A percentile compares a stretch with the other conserved stretches of the same genome.
These are phyloP conservation scores for Mormyrus lacerda DNA, from an alignment of 2,113 vertebrate species.

Conservation along the genomic window DNA sequence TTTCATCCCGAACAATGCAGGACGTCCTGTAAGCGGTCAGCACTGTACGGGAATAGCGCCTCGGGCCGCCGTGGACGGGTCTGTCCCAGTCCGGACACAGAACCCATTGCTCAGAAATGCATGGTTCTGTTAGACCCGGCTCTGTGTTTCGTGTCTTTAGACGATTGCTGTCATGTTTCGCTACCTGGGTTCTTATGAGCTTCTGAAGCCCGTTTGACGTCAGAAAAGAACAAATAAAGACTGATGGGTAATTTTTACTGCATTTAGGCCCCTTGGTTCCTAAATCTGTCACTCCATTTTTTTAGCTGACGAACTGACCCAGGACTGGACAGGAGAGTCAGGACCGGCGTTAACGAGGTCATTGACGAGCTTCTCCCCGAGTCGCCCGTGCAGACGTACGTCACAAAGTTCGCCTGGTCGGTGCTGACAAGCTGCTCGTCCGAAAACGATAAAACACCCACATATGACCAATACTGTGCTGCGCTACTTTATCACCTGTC, in stretches of 20 bases:
- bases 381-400: background rate
- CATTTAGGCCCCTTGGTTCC: background rate
- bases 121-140: background rate
- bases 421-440: background rate
- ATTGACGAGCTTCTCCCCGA: background rate
- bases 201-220: background rate
- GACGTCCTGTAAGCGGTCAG: conserved; percentile 33
- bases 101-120: background rate
- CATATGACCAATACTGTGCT: background rate
- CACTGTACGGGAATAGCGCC: background rate
- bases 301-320: background rate
- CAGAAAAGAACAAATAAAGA: background rate
- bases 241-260: background rate
- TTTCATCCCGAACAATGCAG: conserved; percentile 37
- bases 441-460: background rate
- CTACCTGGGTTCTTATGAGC: background rate
- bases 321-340: background rate
- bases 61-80: background rate
- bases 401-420: background rate
- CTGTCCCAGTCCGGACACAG: background rate
- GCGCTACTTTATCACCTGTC: background rate
- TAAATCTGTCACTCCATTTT: background rate
- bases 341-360: background rate
- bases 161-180: background rate
- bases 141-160: background rate